Base-by-base conservation (phyloP, 2,888 invertebrate species). In the Oxycera nigricornis region DNA sequence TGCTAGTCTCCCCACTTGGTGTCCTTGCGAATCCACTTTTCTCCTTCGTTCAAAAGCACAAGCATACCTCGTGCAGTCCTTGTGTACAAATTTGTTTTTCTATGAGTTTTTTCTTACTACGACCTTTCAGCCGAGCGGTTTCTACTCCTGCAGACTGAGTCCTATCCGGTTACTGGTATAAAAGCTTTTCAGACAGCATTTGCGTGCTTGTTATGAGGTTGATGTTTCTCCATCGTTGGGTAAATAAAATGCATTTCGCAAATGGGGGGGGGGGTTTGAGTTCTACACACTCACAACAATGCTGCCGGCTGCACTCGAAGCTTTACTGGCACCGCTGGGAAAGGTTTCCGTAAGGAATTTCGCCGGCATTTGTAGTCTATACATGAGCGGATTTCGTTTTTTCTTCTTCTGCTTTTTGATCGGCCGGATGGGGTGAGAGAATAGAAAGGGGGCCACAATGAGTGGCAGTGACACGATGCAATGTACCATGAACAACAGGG, bases 401-500 rank as follows among this genome's bases (percentile, higher is more conserved):
- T 14, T 59, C n/a, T n/a, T n/a, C n/a, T 22, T 17, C 24, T n/a
- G 59, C 28, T 9, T 59, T 59, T 59, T 59, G 17, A 17, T n/a
- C 50, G 17, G 50, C 31, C 31, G 31, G n/a, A 14, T 31, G 20
- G 20, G 46, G 46, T n/a, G 3, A 46, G 46, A 17, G 17, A 3
- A 46, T 2, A 31, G 31, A 61, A 7, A n/a, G 61, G 31, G 20
- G 31, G 65, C 3, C 41, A 20, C 3, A 31, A 55, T 52, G 52
- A 52, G 70, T 70, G 70, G 55, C 70, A 26, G 39, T 35, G 70
- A 70, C 70, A 70, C 55, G 70, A 70, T 70, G 70, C 70, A 70
- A 70, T 70, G 70, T 55, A 70, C 70, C 70, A 55, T 52, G 31
- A 55, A 70, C 70, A 70, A 70, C 55, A 22, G 46, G 14, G 46